phyloP scores from a whole-genome alignment of 2,888 invertebrate species.

The Pseudolycoriella hygida region DNA sequence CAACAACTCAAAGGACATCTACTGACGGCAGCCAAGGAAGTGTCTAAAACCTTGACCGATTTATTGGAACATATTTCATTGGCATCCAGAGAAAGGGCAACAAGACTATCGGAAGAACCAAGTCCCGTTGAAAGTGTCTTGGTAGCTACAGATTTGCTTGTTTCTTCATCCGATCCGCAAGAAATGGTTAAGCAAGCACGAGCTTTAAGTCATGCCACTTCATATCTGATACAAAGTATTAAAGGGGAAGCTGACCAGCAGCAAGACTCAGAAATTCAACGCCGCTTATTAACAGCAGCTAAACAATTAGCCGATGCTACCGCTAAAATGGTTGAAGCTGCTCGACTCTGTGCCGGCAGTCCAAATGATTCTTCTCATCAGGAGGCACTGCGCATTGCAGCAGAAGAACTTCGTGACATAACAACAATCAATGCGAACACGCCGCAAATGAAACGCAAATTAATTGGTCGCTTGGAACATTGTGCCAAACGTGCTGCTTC shows the following conservation, averaged over 20 bases:
- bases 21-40: conserved; percentile 68
- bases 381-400: conserved; percentile 68
- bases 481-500: conserved; percentile 75
- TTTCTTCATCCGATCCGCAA: conserved; percentile 69
- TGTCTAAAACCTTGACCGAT: conserved; percentile 74
- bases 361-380: conserved; percentile 72
- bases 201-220: conserved; percentile 83
- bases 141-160: conserved; percentile 73
- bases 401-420: conserved; percentile 82
- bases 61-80: conserved; percentile 76
- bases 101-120: conserved; percentile 50
- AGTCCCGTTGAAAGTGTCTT: conserved; percentile 80
- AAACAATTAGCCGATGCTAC: conserved; percentile 92
- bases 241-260: conserved; percentile 87
- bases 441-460: conserved; percentile 52
- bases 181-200: conserved; percentile 92
- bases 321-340: conserved; percentile 91
- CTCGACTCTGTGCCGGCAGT: conserved; percentile 75
- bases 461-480: conserved; percentile 47
- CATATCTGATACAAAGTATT: conserved; percentile 83
- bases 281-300: conserved; percentile 81
- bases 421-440: conserved; percentile 69
- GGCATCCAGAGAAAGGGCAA: conserved; percentile 43
- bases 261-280: conserved; percentile 74
- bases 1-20: conserved; percentile 54